Evolutionary conservation across 2,888 invertebrate genomes (phyloP), one percentile per base, ranked within the genome.

Genomic region (Pseudococcus longispinus): DNA sequence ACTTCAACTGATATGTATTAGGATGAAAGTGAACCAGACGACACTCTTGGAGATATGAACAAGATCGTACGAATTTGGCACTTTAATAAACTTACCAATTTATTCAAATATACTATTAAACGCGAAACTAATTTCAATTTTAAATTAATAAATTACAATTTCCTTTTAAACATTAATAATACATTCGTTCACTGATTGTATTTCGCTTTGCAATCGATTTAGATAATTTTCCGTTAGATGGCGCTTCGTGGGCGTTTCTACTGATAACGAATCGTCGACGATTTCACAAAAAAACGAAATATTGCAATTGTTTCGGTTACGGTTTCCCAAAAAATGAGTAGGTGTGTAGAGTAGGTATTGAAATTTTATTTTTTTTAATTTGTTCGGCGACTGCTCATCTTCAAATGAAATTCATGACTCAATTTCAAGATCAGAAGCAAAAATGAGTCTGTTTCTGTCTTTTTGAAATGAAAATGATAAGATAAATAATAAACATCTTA

Each of bases 91-190:
- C 65, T 65, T 65, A 65, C 65, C 65, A 26, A 65, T 26, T n/a
- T 6, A 65, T 65, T 29, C 8, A 29, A 70, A 70, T 15, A 70
- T 15, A 23, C 23, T 29, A 70, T 18, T 29, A 29, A 70, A 29
- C 29, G 32, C 70, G 29, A 13, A 37, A 70, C 18, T 29, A 70
- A 70, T 70, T 70, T 26, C 65, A 65, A 65, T 65, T 65, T n/a
- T n/a, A n/a, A n/a, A 26, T 65, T 26, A 65, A 65, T 65, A 65
- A 65, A 65, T 26, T 65, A 65, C 65, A 65, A 26, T 65, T 65
- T 65, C 65, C 26, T 65, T 65, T 65, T n/a, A 55, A 15, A 13
- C 9, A 46, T 46, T 46, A 1, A 46, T 13, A 46, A 4, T 65
- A 65, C 26, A 26, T 11, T 65, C 65, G 26, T 65, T 26, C 18